Percentiles rank a stretch among this genome's conserved stretches.
phyloP scores from a whole-genome alignment of 2,113 vertebrate species.

The Pycnonotus jocosus region DNA sequence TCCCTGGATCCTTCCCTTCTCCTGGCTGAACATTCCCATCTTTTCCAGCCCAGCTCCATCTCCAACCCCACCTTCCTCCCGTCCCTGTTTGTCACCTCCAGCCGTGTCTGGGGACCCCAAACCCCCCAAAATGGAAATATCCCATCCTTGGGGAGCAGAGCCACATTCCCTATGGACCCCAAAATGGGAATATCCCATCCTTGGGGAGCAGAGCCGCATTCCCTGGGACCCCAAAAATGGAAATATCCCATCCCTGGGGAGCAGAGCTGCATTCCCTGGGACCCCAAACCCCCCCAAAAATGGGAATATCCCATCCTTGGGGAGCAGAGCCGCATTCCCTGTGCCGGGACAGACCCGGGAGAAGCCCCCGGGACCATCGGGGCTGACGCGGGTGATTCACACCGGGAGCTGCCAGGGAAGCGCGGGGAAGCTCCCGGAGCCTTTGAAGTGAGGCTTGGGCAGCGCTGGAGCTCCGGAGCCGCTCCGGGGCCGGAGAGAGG shows the following conservation, averaged over 20 bases:
- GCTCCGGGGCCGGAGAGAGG: background rate
- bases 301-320: rapidly evolving
- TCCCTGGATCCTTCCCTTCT: background rate
- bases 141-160: rapidly evolving
- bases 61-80: rapidly evolving
- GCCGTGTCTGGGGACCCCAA: background rate
- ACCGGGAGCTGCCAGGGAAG: constrained; percentile 10
- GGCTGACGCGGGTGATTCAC: background rate
- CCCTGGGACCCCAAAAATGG: background rate
- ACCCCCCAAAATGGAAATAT: rapidly evolving
- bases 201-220: background rate
- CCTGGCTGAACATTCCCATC: background rate
- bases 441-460: constrained; percentile 49
- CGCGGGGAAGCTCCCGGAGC: background rate
- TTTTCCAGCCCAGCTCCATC: background rate
- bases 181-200: too few species aligned
- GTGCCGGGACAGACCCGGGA: background rate
- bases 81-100: background rate
- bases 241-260: rapidly evolving
- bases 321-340: background rate
- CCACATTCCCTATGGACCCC: too few species aligned
- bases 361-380: background rate
- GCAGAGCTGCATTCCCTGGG: background rate
- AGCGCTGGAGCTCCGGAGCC: background rate
- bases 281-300: background rate